Conservation (phyloP, 2,888 invertebrate genomes). For the Harpalus rubripes region DNA sequence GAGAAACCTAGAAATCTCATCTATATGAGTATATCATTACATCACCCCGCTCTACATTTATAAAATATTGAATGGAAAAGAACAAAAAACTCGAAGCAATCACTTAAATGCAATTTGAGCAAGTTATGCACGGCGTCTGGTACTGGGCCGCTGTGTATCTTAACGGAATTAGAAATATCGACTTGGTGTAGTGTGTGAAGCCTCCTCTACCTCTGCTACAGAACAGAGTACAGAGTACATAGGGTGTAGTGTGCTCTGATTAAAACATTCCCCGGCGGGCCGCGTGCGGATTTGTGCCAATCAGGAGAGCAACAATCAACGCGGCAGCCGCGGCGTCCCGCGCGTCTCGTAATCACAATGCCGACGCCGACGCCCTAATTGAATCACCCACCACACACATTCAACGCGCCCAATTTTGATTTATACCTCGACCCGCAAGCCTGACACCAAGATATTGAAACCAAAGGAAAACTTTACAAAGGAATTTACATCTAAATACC, state of each 20-base stretch:
- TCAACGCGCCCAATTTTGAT: conserved; percentile 3
- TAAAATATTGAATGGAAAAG: conserved; percentile 54
- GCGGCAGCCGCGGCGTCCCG: conserved; percentile 52
- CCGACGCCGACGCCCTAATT: conserved; percentile 52
- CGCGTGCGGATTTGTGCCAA: conserved; percentile 74
- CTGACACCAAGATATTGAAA: neutral
- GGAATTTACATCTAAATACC: conserved; percentile 1
- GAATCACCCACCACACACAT: conserved; percentile 49
- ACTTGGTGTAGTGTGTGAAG: conserved; percentile 56
- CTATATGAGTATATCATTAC: neutral
- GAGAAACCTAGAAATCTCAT: conserved; percentile 11
- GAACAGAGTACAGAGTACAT: neutral
- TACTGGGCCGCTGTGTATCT: conserved; percentile 69
- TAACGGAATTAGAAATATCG: conserved; percentile 75
- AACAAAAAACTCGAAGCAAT: conserved; percentile 58
- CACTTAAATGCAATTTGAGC: conserved; percentile 75
- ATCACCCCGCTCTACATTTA: neutral
- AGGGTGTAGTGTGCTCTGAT: conserved; percentile 69
- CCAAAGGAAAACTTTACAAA: neutral
- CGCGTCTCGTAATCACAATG: conserved; percentile 7
- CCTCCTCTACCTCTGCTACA: too few species aligned
- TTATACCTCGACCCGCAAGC: neutral
- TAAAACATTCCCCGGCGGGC: conserved; percentile 73
- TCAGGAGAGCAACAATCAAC: conserved; percentile 69
- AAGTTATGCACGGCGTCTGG: conserved; percentile 70